These are phyloP conservation scores for Diploptera punctata DNA, from an alignment of 2,888 invertebrate species.

Conservation along the genomic window DNA sequence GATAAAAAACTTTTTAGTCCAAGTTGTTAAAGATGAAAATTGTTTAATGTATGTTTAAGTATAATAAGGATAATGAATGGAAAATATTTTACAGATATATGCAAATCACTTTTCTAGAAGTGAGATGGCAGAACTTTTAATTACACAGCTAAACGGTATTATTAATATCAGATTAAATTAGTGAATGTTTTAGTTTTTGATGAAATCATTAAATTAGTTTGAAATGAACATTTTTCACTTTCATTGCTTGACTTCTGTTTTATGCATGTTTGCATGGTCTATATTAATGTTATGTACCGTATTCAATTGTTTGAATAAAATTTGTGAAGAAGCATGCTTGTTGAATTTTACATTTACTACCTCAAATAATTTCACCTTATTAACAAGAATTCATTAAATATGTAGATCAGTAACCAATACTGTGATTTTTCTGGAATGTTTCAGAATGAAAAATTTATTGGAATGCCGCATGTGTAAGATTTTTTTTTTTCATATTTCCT, in stretches of 20 bases:
- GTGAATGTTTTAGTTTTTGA: not conserved
- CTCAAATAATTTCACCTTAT: too few species aligned
- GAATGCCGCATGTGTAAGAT: not conserved
- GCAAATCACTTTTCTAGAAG: not conserved
- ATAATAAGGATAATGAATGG: too few species aligned
- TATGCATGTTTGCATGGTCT: slow-evolving; percentile 7
- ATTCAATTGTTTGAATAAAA: slow-evolving; percentile 3
- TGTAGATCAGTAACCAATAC: too few species aligned
- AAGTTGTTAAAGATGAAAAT: too few species aligned
- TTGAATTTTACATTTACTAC: too few species aligned
- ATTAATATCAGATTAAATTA: not conserved
- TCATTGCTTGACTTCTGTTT: not conserved
- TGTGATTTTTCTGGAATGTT: not conserved
- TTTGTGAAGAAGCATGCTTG: slow-evolving; percentile 13
- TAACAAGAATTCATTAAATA: too few species aligned
- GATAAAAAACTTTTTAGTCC: too few species aligned
- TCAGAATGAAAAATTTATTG: not conserved
- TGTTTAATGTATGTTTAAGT: too few species aligned
- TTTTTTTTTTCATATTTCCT: not conserved
- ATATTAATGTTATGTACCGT: not conserved
- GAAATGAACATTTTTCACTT: not conserved
- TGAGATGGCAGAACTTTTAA: not conserved
- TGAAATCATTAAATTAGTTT: too few species aligned
- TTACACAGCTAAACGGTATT: not conserved
- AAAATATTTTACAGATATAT: slow-evolving; percentile 3